Evolutionary conservation across 2,888 invertebrate species (phyloP).

Genomic region (Rapana venosa): DNA sequence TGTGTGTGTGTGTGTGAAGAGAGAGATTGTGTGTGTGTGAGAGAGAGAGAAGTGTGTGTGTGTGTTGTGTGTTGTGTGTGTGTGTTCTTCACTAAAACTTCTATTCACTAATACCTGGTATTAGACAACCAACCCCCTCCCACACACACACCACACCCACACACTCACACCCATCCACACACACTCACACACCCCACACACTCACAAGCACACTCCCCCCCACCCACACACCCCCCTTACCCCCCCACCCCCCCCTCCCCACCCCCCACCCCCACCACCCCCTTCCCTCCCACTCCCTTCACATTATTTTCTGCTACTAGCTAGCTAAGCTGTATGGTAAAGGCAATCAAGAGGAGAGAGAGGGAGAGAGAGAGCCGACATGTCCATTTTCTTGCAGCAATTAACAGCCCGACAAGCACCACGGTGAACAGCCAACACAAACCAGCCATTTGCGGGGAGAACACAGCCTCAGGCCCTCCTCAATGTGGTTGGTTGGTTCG

Average conservation of each 20-base stretch:
- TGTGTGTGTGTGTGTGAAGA: too few species aligned
- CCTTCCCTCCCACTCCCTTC: background rate
- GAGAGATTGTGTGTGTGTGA: too few species aligned
- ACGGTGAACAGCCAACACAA: too few species aligned
- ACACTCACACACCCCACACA: background rate
- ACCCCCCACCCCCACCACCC: background rate
- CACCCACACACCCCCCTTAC: background rate
- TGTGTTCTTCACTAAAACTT: background rate
- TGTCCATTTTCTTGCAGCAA: too few species aligned
- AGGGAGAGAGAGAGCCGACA: too few species aligned
- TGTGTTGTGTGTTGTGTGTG: too few species aligned
- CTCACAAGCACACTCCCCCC: background rate
- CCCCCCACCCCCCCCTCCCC: background rate
- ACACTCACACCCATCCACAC: background rate
- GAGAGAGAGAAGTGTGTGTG: too few species aligned
- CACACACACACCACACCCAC: background rate
- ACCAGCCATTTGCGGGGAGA: too few species aligned
- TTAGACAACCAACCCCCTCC: background rate
- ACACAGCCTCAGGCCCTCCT: too few species aligned
- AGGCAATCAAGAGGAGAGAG: background rate
- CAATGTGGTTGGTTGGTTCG: too few species aligned
- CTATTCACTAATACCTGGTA: background rate
- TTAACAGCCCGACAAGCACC: too few species aligned
- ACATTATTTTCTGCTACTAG: background rate
- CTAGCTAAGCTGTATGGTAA: background rate